phyloP scores from a whole-genome alignment of 1,140 invertebrate species.

The Drosophila tristis region DNA sequence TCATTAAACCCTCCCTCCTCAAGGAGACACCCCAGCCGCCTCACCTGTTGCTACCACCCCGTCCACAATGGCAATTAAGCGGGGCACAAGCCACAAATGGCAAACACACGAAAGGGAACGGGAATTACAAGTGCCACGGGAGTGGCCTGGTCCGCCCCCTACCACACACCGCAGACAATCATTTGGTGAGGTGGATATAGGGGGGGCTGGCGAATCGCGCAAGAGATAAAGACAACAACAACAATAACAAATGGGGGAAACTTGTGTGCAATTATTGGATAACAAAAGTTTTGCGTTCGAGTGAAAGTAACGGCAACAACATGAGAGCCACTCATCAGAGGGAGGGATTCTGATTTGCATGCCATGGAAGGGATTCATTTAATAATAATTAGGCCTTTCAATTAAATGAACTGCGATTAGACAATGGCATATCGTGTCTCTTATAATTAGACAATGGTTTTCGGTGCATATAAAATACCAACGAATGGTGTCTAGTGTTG shows the following conservation, averaged over 20 bases:
- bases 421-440: too few species aligned
- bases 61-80: conserved; percentile 9
- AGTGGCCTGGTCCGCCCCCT: background rate
- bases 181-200: conserved; percentile 3
- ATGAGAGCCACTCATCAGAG: background rate
- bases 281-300: conserved; percentile 27
- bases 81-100: conserved; percentile 32
- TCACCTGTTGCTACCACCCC: conserved; percentile 27
- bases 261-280: conserved; percentile 21
- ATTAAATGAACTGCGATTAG: too few species aligned
- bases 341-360: background rate
- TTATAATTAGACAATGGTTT: too few species aligned
- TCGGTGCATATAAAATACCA: too few species aligned
- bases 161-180: conserved; percentile 15
- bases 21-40: background rate
- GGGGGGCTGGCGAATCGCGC: conserved; percentile 16
- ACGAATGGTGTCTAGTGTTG: too few species aligned
- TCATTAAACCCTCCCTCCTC: conserved; percentile 16
- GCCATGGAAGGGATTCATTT: too few species aligned
- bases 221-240: conserved; percentile 38
- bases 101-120: conserved; percentile 24
- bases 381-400: too few species aligned
- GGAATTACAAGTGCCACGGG: conserved; percentile 12
- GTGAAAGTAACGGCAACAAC: conserved; percentile 30
- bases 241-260: background rate